phyloP scores from a whole-genome alignment of 2,797 vertebrate genomes.

The Sebastes wilsoni region DNA sequence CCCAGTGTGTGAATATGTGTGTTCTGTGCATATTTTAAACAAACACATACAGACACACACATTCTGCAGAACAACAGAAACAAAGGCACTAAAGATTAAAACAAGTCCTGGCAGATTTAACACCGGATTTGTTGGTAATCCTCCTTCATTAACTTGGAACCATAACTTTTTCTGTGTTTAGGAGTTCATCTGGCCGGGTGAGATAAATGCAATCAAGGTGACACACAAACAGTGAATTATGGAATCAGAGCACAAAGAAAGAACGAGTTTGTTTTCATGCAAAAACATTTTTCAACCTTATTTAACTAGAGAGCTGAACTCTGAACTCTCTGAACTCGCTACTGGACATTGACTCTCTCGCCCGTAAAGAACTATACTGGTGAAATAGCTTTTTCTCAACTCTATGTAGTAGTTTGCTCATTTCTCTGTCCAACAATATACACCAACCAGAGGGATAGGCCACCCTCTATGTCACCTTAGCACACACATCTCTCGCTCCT shows the following conservation, averaged over 20 bases:
- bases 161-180: neutral
- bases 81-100: neutral
- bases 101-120: neutral
- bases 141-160: conserved; percentile 7
- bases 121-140: conserved; percentile 9
- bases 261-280: neutral
- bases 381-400: neutral
- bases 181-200: neutral
- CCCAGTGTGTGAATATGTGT: neutral
- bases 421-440: neutral
- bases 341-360: neutral
- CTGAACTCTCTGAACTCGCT: neutral
- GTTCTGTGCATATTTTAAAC: neutral
- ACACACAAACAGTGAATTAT: neutral
- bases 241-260: neutral
- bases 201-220: neutral
- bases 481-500: neutral
- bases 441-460: neutral
- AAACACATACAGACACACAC: neutral
- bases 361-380: neutral
- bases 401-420: neutral
- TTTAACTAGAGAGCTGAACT: neutral
- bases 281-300: neutral
- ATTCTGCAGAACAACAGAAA: neutral
- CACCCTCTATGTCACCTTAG: neutral